phyloP scores from a whole-genome alignment of 2,888 invertebrate species.

The Monochamus alternatus region DNA sequence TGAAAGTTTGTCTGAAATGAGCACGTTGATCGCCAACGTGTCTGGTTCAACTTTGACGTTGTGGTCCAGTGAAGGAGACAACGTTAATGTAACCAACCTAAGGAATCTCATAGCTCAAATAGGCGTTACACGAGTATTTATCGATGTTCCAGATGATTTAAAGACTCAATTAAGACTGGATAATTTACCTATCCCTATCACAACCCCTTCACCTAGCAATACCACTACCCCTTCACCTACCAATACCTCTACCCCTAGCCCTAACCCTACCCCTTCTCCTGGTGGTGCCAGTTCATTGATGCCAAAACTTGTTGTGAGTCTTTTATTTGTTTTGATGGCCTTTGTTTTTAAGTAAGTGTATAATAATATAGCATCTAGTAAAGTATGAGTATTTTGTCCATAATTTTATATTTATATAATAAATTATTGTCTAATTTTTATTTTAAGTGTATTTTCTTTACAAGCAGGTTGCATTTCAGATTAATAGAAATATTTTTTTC shows the following conservation, averaged over 20 bases:
- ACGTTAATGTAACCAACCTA: constrained; percentile 79
- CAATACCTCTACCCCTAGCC: too few species aligned
- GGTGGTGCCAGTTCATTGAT: neutral
- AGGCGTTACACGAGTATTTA: constrained; percentile 80
- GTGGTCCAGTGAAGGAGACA: constrained; percentile 85
- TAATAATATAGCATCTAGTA: neutral
- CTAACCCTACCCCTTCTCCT: neutral
- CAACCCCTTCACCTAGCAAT: too few species aligned
- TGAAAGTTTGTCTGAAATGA: constrained; percentile 76
- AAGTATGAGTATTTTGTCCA: neutral
- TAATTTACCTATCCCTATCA: constrained; percentile 31
- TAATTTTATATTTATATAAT: neutral
- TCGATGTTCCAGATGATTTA: constrained; percentile 83
- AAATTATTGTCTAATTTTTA: neutral
- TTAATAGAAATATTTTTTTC: too few species aligned
- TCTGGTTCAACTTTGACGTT: constrained; percentile 75
- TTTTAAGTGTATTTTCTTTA: neutral
- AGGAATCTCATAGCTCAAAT: constrained; percentile 78
- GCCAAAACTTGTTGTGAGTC: neutral
- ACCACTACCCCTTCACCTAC: too few species aligned
- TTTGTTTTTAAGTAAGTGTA: neutral
- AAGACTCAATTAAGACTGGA: constrained; percentile 72
- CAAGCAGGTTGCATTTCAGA: too few species aligned
- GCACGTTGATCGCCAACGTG: constrained; percentile 74
- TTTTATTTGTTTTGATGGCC: neutral